These are phyloP conservation scores for Acropora yongei DNA, from an alignment of 64 coral and sea anemone genomes.

Conservation along the genomic window DNA sequence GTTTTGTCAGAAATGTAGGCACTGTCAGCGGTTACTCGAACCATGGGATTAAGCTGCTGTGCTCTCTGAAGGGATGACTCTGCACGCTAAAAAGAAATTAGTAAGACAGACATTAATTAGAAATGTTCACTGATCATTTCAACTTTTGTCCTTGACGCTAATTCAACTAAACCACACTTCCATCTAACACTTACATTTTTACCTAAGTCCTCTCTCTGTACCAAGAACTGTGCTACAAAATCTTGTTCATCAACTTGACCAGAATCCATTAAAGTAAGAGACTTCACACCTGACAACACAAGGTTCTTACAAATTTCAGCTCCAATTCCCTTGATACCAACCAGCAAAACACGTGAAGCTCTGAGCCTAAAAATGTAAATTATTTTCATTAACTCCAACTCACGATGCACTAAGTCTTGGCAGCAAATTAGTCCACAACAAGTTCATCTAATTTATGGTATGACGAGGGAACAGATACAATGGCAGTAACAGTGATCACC, in stretches of 20 bases:
- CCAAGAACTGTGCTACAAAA: constrained; percentile 91
- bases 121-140: no score
- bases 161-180: background rate
- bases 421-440: no score
- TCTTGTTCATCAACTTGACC: constrained; percentile 78
- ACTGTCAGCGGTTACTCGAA: constrained; percentile 79
- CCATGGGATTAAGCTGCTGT: constrained; percentile 94
- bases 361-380: constrained; percentile 67
- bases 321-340: constrained; percentile 86
- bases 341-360: constrained; percentile 88
- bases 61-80: constrained; percentile 82
- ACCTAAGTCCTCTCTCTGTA: constrained; percentile 73
- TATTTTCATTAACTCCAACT: background rate
- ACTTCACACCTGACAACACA: constrained; percentile 91
- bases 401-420: background rate
- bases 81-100: constrained; percentile 70
- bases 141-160: no score
- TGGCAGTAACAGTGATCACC: no score
- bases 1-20: constrained; percentile 70
- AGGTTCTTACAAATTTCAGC: constrained; percentile 99
- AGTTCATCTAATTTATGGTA: no score
- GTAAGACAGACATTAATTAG: background rate
- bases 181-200: constrained; percentile 83
- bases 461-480: no score
- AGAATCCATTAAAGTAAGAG: constrained; percentile 83